Evolutionary conservation across 92 coral and sea anemone species (phyloP), one percentile per base, ranked within the genome.

Genomic region (Montipora capitata): DNA sequence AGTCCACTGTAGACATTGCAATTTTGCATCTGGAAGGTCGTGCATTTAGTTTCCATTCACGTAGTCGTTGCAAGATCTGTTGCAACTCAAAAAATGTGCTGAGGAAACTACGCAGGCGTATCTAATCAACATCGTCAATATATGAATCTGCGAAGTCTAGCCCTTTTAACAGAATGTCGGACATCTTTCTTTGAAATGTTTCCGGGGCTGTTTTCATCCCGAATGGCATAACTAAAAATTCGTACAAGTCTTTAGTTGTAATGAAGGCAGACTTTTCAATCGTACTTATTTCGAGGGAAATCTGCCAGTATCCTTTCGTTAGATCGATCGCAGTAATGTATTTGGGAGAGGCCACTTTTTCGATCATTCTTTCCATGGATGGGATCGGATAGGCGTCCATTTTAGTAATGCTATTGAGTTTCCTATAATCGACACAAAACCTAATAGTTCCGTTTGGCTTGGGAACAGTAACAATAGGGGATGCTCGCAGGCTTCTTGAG

Each of bases 231-330:
- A 85, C 76, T 6, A 10, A 15, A 14, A 42, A 76, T 35, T 85
- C 76, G 43, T 68, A 79, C 71, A 80, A 54, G 12, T 87, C 86
- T 18, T 16, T 73, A 40, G 73, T 15, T 4, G 86, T 79, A 10
- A 81, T 81, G 65, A 88, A 81, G 6, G 92, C 92, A 0, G 88
- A 88, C 56, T 88, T 81, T 5, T 83, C 80, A 9, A 80, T 44
- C 2, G 87, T n/a, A 13, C n/a, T 4, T 12, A 27, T 20, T 8
- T 78, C 79, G 13, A 81, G 67, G 3, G 88, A 82, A 39, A 73
- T 88, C 81, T 88, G 92, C 88, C 88, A 88, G 77, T 70, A 88
- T 40, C 92, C 87, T 56, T 88, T 81, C 2, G 82, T 88, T 11
- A 88, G 45, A 74, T 88, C 92, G 8, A 81, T 17, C 0, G 87